Conservation (phyloP, 37 sponge, comb jelly and placozoan genomes). For the Theonella swinhoei region DNA sequence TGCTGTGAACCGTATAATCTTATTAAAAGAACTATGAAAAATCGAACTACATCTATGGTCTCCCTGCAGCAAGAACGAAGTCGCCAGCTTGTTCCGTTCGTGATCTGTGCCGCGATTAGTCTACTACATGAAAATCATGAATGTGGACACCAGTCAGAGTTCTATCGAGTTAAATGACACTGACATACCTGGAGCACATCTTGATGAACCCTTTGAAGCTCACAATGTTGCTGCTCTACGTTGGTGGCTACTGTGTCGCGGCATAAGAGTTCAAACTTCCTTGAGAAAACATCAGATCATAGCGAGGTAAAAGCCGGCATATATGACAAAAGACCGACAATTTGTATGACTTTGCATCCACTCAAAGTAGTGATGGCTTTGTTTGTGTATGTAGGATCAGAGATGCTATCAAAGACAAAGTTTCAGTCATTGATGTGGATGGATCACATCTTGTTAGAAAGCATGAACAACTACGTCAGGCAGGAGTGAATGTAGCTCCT, state of each 20-base stretch:
- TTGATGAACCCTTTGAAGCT: conserved; percentile 16
- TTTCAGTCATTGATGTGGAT: conserved; percentile 28
- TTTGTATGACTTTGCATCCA: too few relatives aligned
- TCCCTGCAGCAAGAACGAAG: background rate
- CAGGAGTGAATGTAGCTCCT: conserved; percentile 14
- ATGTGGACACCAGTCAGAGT: conserved; percentile 7
- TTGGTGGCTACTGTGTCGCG: conserved; percentile 47
- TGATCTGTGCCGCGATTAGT: background rate
- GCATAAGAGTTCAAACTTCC: conserved; percentile 5
- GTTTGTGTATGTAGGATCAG: too few relatives aligned
- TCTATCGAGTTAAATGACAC: conserved; percentile 9
- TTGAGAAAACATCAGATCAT: background rate
- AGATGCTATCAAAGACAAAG: background rate
- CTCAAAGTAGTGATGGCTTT: too few relatives aligned
- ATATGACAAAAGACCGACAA: too few relatives aligned
- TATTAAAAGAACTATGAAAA: background rate
- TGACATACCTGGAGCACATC: conserved; percentile 37
- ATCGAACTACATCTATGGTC: background rate
- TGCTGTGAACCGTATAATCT: background rate
- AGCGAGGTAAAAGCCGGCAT: too few relatives aligned
- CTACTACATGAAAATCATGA: background rate
- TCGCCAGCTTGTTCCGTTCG: background rate
- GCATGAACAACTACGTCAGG: background rate
- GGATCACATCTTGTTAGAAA: conserved; percentile 31
- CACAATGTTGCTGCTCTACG: conserved; percentile 31